phyloP scores from a whole-genome alignment of 2,113 vertebrate genomes.

The Synodontis membranacea region DNA sequence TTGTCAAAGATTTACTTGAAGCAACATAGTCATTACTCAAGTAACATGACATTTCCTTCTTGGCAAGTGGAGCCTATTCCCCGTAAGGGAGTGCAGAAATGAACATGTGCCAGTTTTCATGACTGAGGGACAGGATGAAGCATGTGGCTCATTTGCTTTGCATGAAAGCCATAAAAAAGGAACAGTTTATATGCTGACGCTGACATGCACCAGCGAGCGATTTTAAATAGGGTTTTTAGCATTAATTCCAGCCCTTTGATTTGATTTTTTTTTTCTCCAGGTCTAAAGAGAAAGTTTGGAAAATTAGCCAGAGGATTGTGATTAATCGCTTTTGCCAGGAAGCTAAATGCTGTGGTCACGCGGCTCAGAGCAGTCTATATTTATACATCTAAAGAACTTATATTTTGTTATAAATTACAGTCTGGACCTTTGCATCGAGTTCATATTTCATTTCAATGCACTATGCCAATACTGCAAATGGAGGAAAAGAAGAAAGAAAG shows the following conservation, averaged over 20 bases:
- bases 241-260: constrained; percentile 4
- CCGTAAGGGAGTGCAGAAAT: constrained; percentile 55
- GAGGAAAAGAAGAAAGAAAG: neutral
- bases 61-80: constrained; percentile 59
- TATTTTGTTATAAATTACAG: constrained; percentile 5
- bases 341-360: constrained; percentile 39
- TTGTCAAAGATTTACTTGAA: constrained; percentile 72
- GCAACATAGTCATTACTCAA: constrained; percentile 74
- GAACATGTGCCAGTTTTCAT: constrained; percentile 63
- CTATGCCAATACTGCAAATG: too few species aligned
- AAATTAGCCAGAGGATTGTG: constrained; percentile 64
- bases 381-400: constrained; percentile 5
- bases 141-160: constrained; percentile 72
- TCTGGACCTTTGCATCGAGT: neutral
- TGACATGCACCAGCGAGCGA: constrained; percentile 5
- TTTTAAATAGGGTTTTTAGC: constrained; percentile 52
- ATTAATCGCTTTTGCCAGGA: constrained; percentile 68
- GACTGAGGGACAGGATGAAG: constrained; percentile 66
- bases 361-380: neutral
- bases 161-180: constrained; percentile 68
- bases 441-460: neutral
- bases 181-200: constrained; percentile 33
- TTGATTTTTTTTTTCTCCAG: constrained; percentile 17
- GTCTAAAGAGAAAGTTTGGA: constrained; percentile 38
- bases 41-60: constrained; percentile 71